Conservation (phyloP, 2,113 vertebrate genomes). For the Pangasianodon gigas region DNA sequence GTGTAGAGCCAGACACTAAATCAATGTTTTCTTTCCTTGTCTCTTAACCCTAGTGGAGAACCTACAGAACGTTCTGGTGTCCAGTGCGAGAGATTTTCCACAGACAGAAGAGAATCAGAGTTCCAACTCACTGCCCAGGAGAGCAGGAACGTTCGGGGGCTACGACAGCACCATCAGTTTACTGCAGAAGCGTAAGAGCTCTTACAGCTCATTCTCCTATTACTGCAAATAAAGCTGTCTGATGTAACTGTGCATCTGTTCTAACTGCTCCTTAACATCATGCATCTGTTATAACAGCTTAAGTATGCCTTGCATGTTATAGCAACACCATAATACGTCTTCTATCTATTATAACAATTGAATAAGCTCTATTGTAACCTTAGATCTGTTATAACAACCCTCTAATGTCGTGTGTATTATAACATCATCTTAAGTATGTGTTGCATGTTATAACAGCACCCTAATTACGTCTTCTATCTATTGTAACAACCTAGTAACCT, state of each 20-base stretch:
- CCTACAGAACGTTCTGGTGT: constrained; percentile 84
- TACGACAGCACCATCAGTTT: constrained; percentile 74
- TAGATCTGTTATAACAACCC: not conserved
- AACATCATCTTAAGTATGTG: no score
- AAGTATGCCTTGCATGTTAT: not conserved
- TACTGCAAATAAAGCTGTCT: not conserved
- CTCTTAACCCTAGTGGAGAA: constrained; percentile 77
- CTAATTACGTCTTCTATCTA: no score
- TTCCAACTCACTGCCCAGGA: constrained; percentile 66
- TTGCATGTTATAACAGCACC: no score
- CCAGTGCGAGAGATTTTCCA: constrained; percentile 62
- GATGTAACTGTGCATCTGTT: no score
- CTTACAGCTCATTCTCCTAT: not conserved
- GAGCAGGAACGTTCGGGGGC: constrained; percentile 86
- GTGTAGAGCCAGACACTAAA: no score
- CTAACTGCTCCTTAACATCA: not conserved
- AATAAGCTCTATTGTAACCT: not conserved
- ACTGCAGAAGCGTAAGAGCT: constrained; percentile 78
- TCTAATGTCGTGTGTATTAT: no score
- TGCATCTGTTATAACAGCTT: not conserved
- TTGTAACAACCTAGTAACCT: no score
- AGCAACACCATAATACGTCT: not conserved
- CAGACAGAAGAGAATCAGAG: constrained; percentile 68
- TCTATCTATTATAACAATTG: not conserved
- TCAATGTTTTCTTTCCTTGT: not conserved